These are phyloP conservation scores for Strongylocentrotus purpuratus DNA, from an alignment of 35 echinoderm and acorn worm species.

Conservation along the genomic window DNA sequence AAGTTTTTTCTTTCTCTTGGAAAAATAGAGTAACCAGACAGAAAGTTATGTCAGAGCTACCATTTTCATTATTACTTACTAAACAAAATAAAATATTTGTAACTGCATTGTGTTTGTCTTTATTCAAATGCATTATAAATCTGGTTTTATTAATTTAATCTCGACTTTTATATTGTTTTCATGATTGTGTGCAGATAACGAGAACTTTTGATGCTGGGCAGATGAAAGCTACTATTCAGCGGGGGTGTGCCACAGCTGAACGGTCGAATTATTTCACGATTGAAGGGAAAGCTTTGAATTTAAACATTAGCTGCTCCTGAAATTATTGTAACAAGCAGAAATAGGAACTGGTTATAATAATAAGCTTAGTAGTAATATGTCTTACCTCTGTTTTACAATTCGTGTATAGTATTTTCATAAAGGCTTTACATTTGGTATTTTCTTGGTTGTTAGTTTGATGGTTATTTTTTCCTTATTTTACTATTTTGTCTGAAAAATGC, in stretches of 20 bases:
- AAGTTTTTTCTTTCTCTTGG: too few relatives aligned
- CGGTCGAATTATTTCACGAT: background rate
- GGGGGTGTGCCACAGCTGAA: background rate
- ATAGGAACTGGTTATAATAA: background rate
- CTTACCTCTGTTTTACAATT: background rate
- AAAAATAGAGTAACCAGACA: too few relatives aligned
- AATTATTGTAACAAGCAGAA: background rate
- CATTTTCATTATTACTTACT: too few relatives aligned
- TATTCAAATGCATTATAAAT: too few relatives aligned
- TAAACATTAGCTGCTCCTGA: background rate
- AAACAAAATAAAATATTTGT: too few relatives aligned
- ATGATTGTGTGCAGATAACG: background rate
- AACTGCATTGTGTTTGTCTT: too few relatives aligned
- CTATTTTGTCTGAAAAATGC: background rate
- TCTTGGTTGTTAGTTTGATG: background rate
- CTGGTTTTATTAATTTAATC: too few relatives aligned
- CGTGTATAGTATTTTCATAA: background rate
- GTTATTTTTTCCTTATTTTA: background rate
- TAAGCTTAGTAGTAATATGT: background rate
- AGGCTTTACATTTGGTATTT: background rate
- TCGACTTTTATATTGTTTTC: background rate
- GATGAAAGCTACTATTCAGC: background rate
- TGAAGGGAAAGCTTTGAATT: background rate
- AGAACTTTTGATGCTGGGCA: background rate
- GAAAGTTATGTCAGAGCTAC: too few relatives aligned